Base-by-base conservation (phyloP, 2,797 vertebrate species). In the Myripristis jacobus region DNA sequence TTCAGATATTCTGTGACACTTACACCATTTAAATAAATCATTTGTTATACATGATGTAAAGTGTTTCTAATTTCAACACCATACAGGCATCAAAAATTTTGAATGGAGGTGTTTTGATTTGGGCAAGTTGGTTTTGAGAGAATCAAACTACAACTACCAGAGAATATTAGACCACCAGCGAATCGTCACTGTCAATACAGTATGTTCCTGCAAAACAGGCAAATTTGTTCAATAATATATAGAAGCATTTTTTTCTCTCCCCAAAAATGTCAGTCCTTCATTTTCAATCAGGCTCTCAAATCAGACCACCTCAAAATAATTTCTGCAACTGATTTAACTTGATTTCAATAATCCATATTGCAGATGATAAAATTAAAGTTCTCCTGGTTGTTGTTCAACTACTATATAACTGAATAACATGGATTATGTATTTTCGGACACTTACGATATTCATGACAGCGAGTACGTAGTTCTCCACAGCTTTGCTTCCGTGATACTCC, bases 371-470 rank as follows among this genome's bases (percentile, higher is more conserved):
- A 38, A 12, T 38, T 0, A 38, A 38, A 11, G 36, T 38, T 11
- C 6, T 38, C 10, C 7, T 38, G 36, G 36, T 12, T 38, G 36
- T 3, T 38, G 36, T 8, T 11, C 1, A 38, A 11, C 11, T 31
- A 31, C 8, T 31, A 31, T 31, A 4, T 31, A 31, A 1, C 29
- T 31, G 29, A 12, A 9, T 2, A 11, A 38, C 36, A 41, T 41
- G 38, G 2, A 15, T 5, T 29, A 18, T 29, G 11, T 15, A 24
- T 44, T 47, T 46, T 9, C 24, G 21, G 31, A 22, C 46, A 94
- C 97, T 96, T 86, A 98, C 98, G 84, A 99, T 98, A 90, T 99
- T 99, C 97, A 99, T 98, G 81, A 99, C 90, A 0, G 97, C 95
- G 65, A 99, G 94, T 71, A 97, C 93, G 0, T 99, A 99, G 88